phyloP scores from a whole-genome alignment of 2,888 invertebrate species.

The Chrysotoxum bicinctum region DNA sequence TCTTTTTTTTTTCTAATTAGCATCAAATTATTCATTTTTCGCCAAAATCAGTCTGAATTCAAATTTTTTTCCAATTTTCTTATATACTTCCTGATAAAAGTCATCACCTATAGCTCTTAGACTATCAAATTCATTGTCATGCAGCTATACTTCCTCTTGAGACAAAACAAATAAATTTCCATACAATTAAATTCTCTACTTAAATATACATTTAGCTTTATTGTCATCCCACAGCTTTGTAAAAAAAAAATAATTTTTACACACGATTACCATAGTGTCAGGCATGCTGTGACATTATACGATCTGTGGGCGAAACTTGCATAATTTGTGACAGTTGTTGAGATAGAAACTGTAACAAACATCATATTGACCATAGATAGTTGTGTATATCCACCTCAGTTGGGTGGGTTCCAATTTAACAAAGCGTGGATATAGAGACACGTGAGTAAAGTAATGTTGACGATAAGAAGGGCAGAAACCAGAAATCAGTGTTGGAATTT shows the following conservation, averaged over 20 bases:
- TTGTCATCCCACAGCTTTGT: conserved; percentile 48
- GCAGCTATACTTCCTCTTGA: conserved; percentile 55
- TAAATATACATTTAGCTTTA: conserved; percentile 5
- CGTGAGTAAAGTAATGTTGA: conserved; percentile 22
- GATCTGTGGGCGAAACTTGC: conserved; percentile 48
- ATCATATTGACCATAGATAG: conserved; percentile 24
- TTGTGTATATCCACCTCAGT: background rate
- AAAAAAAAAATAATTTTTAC: conserved; percentile 25
- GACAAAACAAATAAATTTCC: conserved; percentile 49
- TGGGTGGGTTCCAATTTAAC: background rate
- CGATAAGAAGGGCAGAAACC: background rate
- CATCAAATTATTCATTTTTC: conserved; percentile 38
- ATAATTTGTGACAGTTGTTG: conserved; percentile 30
- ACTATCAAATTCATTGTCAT: conserved; percentile 54
- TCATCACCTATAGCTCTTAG: background rate
- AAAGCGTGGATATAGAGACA: background rate
- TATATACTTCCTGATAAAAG: conserved; percentile 47
- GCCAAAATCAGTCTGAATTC: conserved; percentile 49
- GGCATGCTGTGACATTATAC: background rate
- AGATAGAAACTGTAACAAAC: conserved; percentile 33
- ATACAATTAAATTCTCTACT: conserved; percentile 38
- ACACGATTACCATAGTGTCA: conserved; percentile 33
- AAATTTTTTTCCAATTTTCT: conserved; percentile 52
- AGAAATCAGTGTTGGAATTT: background rate
- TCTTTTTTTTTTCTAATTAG: background rate